Evolutionary conservation across 2,797 vertebrate species (phyloP), one percentile per base, ranked within the genome.

Genomic region (Steatocranus sp.): DNA sequence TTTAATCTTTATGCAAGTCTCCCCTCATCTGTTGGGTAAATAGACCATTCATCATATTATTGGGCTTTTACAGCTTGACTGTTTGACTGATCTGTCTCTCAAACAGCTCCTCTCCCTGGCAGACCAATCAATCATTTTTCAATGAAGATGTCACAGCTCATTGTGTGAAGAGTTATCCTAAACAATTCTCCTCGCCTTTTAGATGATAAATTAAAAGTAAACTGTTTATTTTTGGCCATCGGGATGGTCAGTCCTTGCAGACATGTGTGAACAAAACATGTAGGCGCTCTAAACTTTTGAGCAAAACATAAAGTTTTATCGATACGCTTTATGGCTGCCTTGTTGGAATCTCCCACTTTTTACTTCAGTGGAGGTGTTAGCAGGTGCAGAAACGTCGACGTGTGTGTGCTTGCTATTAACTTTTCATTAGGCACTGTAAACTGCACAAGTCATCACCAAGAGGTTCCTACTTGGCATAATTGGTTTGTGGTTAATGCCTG

Each of bases 31-130:
- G 90, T 83, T 91, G 91, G 84, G 88, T 92, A 95, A 95, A 95
- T 92, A 93, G 91, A 91, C 89, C 93, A 94, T 95, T 95, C 92
- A 91, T 94, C 95, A 94, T 91, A 91, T 91, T 90, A 91, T 88
- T 87, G 87, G 92, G 86, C 90, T 93, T 92, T 90, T 94, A 87
- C 92, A 86, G 92, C 88, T 87, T 82, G 88, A 91, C 91, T 93
- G 86, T 92, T 89, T 93, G 94, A 95, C 89, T 41, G 93, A 95
- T 94, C 93, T 76, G 91, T 94, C 93, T 94, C 88, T 94, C 91
- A 93, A 91, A 92, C 87, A 77, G 90, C 87, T 79, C 79, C 88
- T 66, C 91, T 78, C 83, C 34, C 86, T 66, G 90, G 86, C 94
- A 89, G 90, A 70, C 91, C 85, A 66, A 95, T 95, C 93, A 91